phyloP scores from a whole-genome alignment of 2,888 invertebrate genomes.

The Periphyllus acericola region DNA sequence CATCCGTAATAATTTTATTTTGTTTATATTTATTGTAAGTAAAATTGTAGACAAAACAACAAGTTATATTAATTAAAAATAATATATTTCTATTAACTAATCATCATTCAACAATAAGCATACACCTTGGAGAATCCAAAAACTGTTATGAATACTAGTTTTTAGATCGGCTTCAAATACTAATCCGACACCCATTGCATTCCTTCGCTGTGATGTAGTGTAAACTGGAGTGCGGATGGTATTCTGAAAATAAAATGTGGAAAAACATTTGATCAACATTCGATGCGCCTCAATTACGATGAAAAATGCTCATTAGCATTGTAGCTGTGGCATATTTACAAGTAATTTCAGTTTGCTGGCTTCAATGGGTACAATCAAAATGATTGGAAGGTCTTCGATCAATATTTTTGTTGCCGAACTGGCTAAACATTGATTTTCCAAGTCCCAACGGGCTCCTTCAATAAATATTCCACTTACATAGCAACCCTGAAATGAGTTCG shows the following conservation, averaged over 20 bases:
- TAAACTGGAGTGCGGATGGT: conserved; percentile 90
- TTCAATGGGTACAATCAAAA: conserved; percentile 87
- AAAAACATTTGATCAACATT: background rate
- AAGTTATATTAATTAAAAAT: background rate
- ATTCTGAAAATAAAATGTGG: conserved; percentile 72
- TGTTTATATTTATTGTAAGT: background rate
- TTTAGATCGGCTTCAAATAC: conserved; percentile 90
- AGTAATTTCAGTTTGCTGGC: conserved; percentile 77
- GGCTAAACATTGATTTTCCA: conserved; percentile 75
- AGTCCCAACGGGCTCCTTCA: conserved; percentile 90
- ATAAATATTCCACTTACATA: conserved; percentile 83
- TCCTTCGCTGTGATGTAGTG: conserved; percentile 84
- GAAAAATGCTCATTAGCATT: background rate
- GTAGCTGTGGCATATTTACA: background rate
- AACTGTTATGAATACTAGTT: conserved; percentile 83
- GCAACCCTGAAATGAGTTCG: conserved; percentile 72
- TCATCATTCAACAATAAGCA: conserved; percentile 89
- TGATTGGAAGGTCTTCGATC: conserved; percentile 84
- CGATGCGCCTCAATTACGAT: too few species aligned
- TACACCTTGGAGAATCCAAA: conserved; percentile 91
- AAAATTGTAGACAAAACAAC: background rate
- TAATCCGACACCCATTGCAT: conserved; percentile 91
- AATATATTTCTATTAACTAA: conserved; percentile 67
- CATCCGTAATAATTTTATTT: too few species aligned
- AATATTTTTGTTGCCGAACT: conserved; percentile 85